phyloP scores from a whole-genome alignment of 1,140 invertebrate genomes.

The Bombus turneri region DNA sequence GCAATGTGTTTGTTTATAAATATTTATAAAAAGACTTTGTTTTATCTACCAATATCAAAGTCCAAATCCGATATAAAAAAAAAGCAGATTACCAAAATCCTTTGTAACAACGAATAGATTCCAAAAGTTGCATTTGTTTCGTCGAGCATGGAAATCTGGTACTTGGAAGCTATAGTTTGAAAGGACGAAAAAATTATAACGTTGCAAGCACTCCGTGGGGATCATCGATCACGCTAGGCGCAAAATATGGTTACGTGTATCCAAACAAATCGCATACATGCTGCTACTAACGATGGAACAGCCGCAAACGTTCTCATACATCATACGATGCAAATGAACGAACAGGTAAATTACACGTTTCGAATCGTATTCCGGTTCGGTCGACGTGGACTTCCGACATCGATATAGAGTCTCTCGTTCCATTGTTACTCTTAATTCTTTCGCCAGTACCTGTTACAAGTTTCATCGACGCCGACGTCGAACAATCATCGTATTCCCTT shows the following conservation, averaged over 20 bases:
- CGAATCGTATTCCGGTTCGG: background rate
- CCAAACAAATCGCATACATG: slow-evolving; percentile 14
- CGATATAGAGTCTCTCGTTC: background rate
- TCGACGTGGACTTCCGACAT: slow-evolving; percentile 9
- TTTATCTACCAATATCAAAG: no score
- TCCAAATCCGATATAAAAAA: no score
- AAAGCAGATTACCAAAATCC: no score
- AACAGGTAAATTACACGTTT: slow-evolving; percentile 34
- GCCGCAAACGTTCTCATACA: slow-evolving; percentile 34
- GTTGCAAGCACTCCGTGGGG: background rate
- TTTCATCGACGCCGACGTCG: background rate
- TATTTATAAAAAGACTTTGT: no score
- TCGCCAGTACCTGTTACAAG: background rate
- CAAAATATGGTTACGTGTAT: slow-evolving; percentile 23
- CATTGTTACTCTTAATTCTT: slow-evolving; percentile 19
- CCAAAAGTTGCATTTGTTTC: no score
- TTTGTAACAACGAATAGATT: no score
- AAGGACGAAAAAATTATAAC: slow-evolving; percentile 1
- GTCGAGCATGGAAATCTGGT: no score
- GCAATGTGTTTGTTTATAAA: no score
- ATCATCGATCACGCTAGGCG: slow-evolving; percentile 12
- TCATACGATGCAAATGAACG: slow-evolving; percentile 38
- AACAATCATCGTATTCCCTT: slow-evolving; percentile 2
- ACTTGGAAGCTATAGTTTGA: no score
- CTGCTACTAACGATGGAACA: slow-evolving; percentile 18